phyloP scores from a whole-genome alignment of 92 coral and sea anemone species.

The Plumapathes pennacea region DNA sequence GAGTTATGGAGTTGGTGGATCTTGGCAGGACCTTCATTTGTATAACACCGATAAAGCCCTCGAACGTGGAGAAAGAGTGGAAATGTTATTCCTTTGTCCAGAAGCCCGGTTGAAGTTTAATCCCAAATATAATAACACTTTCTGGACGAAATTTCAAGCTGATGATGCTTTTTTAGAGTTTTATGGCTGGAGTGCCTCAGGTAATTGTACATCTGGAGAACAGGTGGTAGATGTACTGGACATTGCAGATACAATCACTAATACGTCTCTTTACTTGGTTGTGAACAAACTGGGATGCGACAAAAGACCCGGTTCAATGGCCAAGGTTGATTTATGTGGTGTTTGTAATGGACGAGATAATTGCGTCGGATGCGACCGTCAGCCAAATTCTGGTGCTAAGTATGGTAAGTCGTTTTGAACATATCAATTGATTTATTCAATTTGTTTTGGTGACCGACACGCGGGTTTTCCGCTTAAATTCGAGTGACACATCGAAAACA shows the following conservation, averaged over 20 bases:
- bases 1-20: constrained; percentile 1
- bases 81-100: too few relatives aligned
- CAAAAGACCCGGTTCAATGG: constrained; percentile 27
- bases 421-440: background rate
- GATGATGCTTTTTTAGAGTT: background rate
- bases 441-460: too few relatives aligned
- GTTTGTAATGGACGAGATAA: constrained; percentile 3
- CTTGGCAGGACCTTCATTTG: background rate
- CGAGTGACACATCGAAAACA: too few relatives aligned
- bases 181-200: constrained; percentile 15
- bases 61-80: too few relatives aligned
- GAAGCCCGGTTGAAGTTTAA: background rate
- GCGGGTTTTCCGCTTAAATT: too few relatives aligned
- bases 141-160: background rate
- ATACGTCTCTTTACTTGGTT: constrained; percentile 1
- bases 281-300: constrained; percentile 48
- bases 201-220: constrained; percentile 7
- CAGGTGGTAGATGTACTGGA: background rate
- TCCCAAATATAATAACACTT: background rate
- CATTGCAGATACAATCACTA: background rate
- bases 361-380: constrained; percentile 36
- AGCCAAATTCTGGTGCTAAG: constrained; percentile 9
- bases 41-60: too few relatives aligned
- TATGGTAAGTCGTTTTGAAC: background rate
- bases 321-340: constrained; percentile 39